Percentiles rank a stretch among this genome's conserved stretches.
Evolutionary conservation across 2,888 invertebrate species (phyloP).

Genomic region (Phytoseiulus persimilis): DNA sequence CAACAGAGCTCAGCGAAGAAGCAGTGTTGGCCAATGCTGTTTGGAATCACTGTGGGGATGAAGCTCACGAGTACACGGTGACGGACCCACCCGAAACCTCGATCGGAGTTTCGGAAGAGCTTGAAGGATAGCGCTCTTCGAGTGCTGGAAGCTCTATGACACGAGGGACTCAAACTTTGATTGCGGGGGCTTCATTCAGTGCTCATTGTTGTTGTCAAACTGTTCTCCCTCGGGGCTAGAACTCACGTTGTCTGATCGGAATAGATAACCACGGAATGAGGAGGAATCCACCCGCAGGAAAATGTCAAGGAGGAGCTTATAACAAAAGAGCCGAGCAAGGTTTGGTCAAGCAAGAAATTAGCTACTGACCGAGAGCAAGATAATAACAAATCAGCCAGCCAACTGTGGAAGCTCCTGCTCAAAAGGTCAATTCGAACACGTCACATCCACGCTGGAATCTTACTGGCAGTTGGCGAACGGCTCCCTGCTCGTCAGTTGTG

Average conservation of each 20-base stretch:
- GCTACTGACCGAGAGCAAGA: background rate
- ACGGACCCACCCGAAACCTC: no score
- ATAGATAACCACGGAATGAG: background rate
- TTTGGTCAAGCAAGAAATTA: background rate
- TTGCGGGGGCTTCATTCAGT: no score
- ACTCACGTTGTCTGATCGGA: background rate
- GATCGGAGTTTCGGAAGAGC: no score
- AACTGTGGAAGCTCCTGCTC: background rate
- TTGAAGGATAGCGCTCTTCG: no score
- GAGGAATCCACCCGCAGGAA: background rate
- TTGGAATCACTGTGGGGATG: no score
- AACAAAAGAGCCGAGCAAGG: background rate
- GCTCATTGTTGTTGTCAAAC: no score
- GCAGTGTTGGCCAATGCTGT: no score
- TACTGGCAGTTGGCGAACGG: background rate
- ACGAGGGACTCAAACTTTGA: no score
- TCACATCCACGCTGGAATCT: background rate
- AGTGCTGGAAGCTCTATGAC: no score
- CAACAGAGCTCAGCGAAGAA: no score
- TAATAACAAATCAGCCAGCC: background rate
- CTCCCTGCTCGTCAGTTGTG: background rate
- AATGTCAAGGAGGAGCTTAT: background rate
- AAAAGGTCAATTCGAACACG: background rate
- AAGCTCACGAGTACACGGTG: no score
- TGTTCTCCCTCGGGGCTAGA: background rate